Conservation (phyloP, 1,140 invertebrate species). For the Neoseiulus cucumeris region DNA sequence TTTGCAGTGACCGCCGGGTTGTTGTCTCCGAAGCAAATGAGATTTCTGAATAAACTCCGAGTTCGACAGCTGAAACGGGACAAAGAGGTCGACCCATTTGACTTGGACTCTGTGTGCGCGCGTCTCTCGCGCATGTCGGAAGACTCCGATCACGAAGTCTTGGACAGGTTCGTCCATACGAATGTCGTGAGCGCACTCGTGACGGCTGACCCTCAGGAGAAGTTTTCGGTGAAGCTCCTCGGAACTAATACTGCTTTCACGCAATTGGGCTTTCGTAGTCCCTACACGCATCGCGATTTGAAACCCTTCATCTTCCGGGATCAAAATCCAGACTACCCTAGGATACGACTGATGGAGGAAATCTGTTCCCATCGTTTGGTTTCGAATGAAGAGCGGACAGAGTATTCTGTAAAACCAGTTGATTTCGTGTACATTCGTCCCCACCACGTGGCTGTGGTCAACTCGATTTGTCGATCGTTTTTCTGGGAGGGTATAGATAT, state of each 20-base stretch:
- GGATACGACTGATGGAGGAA: constrained; percentile 48
- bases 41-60: constrained; percentile 15
- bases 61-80: constrained; percentile 16
- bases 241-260: constrained; percentile 4
- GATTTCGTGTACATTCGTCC: constrained; percentile 68
- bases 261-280: constrained; percentile 29
- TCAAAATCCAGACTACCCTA: constrained; percentile 37
- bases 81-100: constrained; percentile 13
- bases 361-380: constrained; percentile 40
- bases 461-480: constrained; percentile 52
- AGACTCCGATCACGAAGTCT: neutral
- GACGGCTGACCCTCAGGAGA: neutral
- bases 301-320: constrained; percentile 59
- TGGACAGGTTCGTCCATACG: constrained; percentile 14
- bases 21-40: neutral
- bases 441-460: constrained; percentile 65
- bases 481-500: constrained; percentile 85
- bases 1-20: neutral
- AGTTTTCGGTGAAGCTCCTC: neutral
- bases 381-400: constrained; percentile 31
- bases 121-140: constrained; percentile 11
- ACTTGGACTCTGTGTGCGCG: constrained; percentile 13
- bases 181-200: neutral
- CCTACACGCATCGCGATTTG: constrained; percentile 37
- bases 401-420: constrained; percentile 31